phyloP scores from a whole-genome alignment of 2,797 vertebrate species.

The Dendrocincla tyrannina region DNA sequence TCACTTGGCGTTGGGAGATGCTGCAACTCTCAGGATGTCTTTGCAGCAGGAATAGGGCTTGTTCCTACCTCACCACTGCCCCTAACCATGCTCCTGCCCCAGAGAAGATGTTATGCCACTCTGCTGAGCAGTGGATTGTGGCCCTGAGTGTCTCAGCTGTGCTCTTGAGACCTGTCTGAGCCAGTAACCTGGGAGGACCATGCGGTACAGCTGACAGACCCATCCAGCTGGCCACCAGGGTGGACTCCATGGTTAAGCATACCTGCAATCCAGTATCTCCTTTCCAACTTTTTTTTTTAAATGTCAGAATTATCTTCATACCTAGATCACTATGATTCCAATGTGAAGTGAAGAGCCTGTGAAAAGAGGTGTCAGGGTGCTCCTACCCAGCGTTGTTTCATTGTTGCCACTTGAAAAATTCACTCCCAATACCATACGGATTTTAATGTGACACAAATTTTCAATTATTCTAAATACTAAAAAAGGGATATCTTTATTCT shows the following conservation, averaged over 20 bases:
- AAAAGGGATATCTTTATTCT: not conserved
- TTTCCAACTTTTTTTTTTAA: not conserved
- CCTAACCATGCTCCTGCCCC: rapidly evolving
- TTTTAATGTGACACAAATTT: not conserved
- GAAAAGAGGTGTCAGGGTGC: not conserved
- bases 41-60: not conserved
- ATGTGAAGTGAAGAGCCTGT: not conserved
- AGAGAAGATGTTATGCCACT: not conserved
- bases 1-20: not conserved
- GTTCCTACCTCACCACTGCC: not conserved
- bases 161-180: not conserved
- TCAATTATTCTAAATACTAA: not conserved
- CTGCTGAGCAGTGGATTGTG: not conserved
- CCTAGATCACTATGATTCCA: not conserved
- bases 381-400: not conserved
- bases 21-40: not conserved
- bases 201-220: not conserved
- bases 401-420: not conserved
- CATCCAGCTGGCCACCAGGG: rapidly evolving
- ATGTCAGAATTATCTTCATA: not conserved
- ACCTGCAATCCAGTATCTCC: not conserved
- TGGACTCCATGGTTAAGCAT: not conserved
- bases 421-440: not conserved
- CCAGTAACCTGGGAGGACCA: not conserved
- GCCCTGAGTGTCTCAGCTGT: rapidly evolving